These are phyloP conservation scores for Lysandra bellargus DNA, from an alignment of 2,888 invertebrate species.

Conservation along the genomic window DNA sequence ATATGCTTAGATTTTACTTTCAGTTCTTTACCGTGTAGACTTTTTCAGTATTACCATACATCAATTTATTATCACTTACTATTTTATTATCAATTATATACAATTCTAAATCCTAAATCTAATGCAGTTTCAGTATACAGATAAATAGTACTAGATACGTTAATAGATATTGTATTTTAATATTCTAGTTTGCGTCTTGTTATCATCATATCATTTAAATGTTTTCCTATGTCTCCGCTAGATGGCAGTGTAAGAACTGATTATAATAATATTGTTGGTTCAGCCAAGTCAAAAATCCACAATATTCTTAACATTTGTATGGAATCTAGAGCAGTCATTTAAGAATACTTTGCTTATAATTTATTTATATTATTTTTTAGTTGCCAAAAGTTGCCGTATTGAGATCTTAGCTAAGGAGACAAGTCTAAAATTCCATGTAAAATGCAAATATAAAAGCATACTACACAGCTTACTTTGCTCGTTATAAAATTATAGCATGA, in stretches of 20 bases:
- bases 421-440: background rate
- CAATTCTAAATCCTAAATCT: background rate
- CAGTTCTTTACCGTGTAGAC: conserved; percentile 4
- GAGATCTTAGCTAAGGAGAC: conserved; percentile 1
- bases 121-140: background rate
- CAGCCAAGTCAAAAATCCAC: background rate
- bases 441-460: background rate
- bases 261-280: background rate
- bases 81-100: conserved; percentile 11
- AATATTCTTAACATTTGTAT: background rate
- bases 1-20: background rate
- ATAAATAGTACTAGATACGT: background rate
- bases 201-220: background rate
- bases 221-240: background rate
- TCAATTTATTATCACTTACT: background rate
- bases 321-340: background rate
- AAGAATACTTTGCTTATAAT: background rate
- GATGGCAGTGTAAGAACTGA: background rate
- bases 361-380: background rate
- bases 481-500: background rate
- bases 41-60: background rate
- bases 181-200: background rate
- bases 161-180: background rate
- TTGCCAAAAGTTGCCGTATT: background rate
- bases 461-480: background rate